phyloP scores from a whole-genome alignment of 1,140 invertebrate genomes.

The Eriocheir sinensis region DNA sequence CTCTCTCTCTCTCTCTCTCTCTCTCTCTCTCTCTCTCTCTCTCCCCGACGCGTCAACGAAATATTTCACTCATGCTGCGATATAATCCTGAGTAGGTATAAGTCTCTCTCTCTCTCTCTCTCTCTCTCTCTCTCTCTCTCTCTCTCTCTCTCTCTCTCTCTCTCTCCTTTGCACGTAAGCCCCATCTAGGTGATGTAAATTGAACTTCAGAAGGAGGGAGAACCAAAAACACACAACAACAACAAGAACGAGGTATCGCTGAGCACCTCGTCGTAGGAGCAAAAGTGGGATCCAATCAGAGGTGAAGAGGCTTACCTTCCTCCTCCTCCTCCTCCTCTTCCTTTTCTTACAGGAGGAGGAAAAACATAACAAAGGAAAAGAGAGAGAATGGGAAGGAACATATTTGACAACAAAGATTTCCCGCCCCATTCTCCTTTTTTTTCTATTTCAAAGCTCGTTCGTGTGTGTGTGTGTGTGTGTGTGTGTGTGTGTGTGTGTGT shows the following conservation, averaged over 20 bases:
- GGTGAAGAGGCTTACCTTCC: background rate
- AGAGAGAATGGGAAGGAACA: too few relatives aligned
- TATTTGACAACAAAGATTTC: too few relatives aligned
- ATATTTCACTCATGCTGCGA: too few relatives aligned
- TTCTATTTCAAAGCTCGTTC: too few relatives aligned
- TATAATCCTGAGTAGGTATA: too few relatives aligned
- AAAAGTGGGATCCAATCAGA: background rate
- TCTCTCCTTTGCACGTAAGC: background rate
- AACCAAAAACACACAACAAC: background rate
- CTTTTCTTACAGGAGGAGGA: too few relatives aligned
- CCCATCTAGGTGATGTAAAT: too few relatives aligned
- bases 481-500: conserved; percentile 6
- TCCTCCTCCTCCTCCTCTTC: background rate
- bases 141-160: conserved; percentile 22
- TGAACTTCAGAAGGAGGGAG: background rate
- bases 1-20: background rate
- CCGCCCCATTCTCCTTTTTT: too few relatives aligned
- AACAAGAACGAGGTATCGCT: background rate
- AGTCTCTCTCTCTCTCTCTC: background rate
- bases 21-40: too few relatives aligned
- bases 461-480: background rate
- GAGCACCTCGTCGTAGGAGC: background rate
- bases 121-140: background rate
- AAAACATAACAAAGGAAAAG: too few relatives aligned
- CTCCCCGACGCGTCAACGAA: too few relatives aligned